phyloP scores from a whole-genome alignment of 64 coral and sea anemone species.

The Montipora foliosa region DNA sequence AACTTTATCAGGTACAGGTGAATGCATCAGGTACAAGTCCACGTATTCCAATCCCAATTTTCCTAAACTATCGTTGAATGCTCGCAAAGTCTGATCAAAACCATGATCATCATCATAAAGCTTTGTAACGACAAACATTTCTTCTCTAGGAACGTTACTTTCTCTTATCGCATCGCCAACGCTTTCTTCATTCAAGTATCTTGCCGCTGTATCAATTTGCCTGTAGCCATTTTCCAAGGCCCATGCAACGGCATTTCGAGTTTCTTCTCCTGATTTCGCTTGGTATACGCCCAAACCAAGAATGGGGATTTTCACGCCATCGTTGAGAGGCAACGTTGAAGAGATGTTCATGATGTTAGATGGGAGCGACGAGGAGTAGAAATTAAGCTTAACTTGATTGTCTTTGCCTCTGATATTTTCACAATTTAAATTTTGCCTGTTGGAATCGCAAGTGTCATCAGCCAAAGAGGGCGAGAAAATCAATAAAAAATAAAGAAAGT shows the following conservation, averaged over 20 bases:
- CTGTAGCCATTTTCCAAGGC: slow-evolving; percentile 92
- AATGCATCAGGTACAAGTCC: slow-evolving; percentile 96
- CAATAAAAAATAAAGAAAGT: background rate
- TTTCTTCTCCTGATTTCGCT: slow-evolving; percentile 63
- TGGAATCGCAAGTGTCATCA: slow-evolving; percentile 11
- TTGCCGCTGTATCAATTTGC: slow-evolving; percentile 93
- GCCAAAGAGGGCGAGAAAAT: background rate
- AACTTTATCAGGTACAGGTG: slow-evolving; percentile 79
- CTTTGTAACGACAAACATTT: slow-evolving; percentile 92
- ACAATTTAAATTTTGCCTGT: background rate
- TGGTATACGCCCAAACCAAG: slow-evolving; percentile 91
- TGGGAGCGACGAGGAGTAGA: background rate
- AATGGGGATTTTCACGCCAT: slow-evolving; percentile 84
- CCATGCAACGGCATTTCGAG: slow-evolving; percentile 81
- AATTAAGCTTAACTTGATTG: background rate
- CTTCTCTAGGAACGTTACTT: slow-evolving; percentile 74
- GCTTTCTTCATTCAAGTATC: slow-evolving; percentile 90
- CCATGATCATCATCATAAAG: slow-evolving; percentile 93
- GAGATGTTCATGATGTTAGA: slow-evolving; percentile 35
- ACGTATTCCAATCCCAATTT: slow-evolving; percentile 86
- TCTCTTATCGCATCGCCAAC: slow-evolving; percentile 88
- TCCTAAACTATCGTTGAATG: slow-evolving; percentile 83
- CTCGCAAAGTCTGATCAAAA: slow-evolving; percentile 76
- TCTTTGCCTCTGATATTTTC: background rate
- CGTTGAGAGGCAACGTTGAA: slow-evolving; percentile 76